phyloP scores from a whole-genome alignment of 2,113 vertebrate species.

The Dromaius novaehollandiae region DNA sequence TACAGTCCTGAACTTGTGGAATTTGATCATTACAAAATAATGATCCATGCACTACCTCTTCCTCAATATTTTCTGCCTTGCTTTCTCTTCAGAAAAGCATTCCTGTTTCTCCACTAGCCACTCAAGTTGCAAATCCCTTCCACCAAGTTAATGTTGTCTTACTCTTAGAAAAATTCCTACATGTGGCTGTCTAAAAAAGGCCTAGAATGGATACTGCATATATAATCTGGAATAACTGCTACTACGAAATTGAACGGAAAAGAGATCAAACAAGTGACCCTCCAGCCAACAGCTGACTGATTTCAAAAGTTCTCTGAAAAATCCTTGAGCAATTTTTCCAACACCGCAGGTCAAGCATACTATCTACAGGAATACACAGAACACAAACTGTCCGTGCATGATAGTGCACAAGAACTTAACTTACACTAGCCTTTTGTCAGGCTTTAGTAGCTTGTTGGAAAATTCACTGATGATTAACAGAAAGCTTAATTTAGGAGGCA shows the following conservation, averaged over 20 bases:
- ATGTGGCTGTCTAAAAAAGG: not conserved
- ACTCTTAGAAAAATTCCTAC: not conserved
- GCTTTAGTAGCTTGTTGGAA: slow-evolving; percentile 89
- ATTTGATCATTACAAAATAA: not conserved
- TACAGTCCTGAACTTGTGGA: not conserved
- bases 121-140: not conserved
- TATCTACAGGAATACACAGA: not conserved
- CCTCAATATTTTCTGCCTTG: not conserved
- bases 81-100: not conserved
- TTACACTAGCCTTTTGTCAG: slow-evolving; percentile 93
- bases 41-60: not conserved
- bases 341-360: not conserved
- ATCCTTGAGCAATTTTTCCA: not conserved
- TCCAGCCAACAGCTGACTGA: not conserved
- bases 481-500: slow-evolving; percentile 84
- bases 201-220: not conserved
- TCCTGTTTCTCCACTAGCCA: not conserved
- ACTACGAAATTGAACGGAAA: not conserved
- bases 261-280: not conserved
- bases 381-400: not conserved
- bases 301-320: not conserved
- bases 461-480: slow-evolving; percentile 89
- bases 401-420: slow-evolving; percentile 38
- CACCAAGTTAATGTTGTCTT: not conserved
- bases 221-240: not conserved